These are phyloP conservation scores for Idaea biselata DNA, from an alignment of 2,888 invertebrate genomes.

Conservation along the genomic window DNA sequence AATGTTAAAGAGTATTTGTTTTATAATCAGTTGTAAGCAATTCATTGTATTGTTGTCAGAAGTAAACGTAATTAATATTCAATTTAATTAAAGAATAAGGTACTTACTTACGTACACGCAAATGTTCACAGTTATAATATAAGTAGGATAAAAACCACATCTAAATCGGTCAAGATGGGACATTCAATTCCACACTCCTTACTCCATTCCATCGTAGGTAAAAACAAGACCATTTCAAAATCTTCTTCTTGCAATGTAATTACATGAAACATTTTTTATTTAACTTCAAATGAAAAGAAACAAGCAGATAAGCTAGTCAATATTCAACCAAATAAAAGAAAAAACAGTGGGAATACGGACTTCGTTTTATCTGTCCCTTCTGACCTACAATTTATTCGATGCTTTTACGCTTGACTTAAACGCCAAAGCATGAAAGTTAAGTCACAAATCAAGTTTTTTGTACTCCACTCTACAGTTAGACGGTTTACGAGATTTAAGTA, in stretches of 20 bases:
- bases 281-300: slow-evolving; percentile 33
- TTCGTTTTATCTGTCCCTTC: slow-evolving; percentile 76
- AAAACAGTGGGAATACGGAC: slow-evolving; percentile 60
- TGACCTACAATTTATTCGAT: slow-evolving; percentile 79
- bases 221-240: background rate
- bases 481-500: slow-evolving; percentile 29
- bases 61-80: no score
- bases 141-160: no score
- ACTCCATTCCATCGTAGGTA: no score
- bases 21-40: no score
- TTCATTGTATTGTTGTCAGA: no score
- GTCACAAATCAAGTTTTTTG: slow-evolving; percentile 70
- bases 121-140: no score
- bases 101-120: no score
- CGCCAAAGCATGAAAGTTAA: slow-evolving; percentile 73
- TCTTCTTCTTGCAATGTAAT: background rate
- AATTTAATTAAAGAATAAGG: no score
- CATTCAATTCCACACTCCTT: no score
- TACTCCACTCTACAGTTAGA: slow-evolving; percentile 36
- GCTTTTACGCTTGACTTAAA: slow-evolving; percentile 77
- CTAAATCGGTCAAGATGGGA: no score
- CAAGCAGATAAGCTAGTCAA: slow-evolving; percentile 51
- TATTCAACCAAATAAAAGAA: slow-evolving; percentile 64
- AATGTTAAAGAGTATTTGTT: no score
- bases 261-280: background rate